A percentile compares a stretch with the other conserved stretches of the same genome.
Evolutionary conservation across 2,113 vertebrate genomes (phyloP).

Genomic region (Gymnarchus niloticus): DNA sequence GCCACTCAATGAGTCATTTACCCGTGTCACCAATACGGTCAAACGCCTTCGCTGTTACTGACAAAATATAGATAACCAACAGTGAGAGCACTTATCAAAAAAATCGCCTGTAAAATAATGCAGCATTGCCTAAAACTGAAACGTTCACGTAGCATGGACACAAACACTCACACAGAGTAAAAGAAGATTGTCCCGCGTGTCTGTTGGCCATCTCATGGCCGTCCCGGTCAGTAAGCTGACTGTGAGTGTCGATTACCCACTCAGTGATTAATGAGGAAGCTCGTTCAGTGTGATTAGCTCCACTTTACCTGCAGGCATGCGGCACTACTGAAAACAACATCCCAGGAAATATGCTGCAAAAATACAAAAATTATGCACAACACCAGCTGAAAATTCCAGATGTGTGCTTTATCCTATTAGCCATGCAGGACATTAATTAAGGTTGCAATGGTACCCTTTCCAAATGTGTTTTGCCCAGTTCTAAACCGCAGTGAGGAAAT

Average conservation of each 20-base stretch:
- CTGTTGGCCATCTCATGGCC: constrained; percentile 23
- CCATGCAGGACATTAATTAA: background rate
- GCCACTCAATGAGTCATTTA: background rate
- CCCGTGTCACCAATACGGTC: background rate
- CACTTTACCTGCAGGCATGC: background rate
- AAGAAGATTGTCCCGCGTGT: constrained; percentile 21
- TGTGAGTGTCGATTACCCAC: constrained; percentile 15
- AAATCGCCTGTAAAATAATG: background rate
- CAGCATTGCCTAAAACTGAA: background rate
- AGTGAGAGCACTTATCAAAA: background rate
- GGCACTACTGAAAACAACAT: background rate
- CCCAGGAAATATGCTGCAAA: background rate
- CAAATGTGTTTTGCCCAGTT: background rate
- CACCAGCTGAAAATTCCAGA: background rate
- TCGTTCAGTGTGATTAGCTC: constrained; percentile 14
- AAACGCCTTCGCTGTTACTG: background rate
- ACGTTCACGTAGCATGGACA: background rate
- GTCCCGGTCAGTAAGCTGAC: constrained; percentile 28
- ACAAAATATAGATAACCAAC: background rate
- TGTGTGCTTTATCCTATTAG: background rate
- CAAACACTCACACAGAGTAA: background rate
- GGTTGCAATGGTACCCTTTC: background rate
- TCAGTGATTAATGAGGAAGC: constrained; percentile 39
- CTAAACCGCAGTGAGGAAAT: background rate
- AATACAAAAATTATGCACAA: background rate